Percentiles rank a stretch among this genome's conserved stretches.
Conservation (phyloP, 2,797 vertebrate genomes). For the Acrocephalus scirpaceus region DNA sequence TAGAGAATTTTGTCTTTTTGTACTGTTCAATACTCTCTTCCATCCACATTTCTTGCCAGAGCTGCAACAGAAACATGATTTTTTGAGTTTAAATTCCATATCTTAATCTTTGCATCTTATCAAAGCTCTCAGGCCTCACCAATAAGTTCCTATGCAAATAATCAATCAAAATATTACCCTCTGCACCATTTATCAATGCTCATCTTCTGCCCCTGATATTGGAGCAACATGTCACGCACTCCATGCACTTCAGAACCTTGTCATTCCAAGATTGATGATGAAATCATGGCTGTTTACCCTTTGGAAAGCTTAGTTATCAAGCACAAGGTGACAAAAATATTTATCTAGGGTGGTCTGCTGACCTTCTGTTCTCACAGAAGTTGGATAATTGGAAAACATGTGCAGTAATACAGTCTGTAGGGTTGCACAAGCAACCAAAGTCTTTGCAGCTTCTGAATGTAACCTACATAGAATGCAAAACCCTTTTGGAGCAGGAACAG, state of each 20-base stretch:
- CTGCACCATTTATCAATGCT: not conserved
- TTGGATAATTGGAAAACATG: not conserved
- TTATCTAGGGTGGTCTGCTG: slow-evolving; percentile 16
- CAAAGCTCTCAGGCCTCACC: not conserved
- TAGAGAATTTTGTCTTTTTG: not conserved
- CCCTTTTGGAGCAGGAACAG: not conserved
- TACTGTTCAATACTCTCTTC: not conserved
- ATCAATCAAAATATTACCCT: not conserved
- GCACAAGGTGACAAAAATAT: slow-evolving; percentile 26
- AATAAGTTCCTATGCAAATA: not conserved
- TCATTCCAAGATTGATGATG: slow-evolving; percentile 19
- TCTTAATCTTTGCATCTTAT: not conserved
- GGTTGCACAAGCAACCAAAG: not conserved
- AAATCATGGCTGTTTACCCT: slow-evolving; percentile 26
- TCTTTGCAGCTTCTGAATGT: not conserved
- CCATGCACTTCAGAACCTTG: slow-evolving; percentile 12
- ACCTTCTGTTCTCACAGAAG: slow-evolving; percentile 37
- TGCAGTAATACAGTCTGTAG: not conserved
- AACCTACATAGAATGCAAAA: not conserved
- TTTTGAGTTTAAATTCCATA: not conserved
- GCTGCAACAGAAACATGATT: not conserved
- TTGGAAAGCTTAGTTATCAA: slow-evolving; percentile 10
- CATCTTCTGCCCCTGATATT: not conserved
- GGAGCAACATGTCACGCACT: not conserved
- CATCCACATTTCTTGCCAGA: not conserved